phyloP scores from a whole-genome alignment of 2,113 vertebrate genomes.

The Pteruthius melanotis region DNA sequence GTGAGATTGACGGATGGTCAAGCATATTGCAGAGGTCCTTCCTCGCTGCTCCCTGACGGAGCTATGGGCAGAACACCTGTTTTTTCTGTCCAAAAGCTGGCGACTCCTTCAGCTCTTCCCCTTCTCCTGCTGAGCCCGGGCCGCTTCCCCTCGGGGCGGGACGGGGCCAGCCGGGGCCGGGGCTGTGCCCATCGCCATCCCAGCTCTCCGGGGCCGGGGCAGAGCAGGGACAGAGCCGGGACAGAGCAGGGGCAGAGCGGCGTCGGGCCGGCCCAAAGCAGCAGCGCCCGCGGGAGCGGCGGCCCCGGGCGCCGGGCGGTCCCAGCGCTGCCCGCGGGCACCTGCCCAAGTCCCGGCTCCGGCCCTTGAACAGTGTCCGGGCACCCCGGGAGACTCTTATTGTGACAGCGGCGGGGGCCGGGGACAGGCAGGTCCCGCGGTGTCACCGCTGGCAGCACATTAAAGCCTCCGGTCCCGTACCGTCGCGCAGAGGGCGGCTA shows the following conservation, averaged over 20 bases:
- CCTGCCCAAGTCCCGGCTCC: not conserved
- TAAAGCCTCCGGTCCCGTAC: conserved; percentile 54
- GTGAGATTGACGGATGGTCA: not conserved
- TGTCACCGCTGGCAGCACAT: conserved; percentile 72
- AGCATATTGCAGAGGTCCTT: fast-evolving
- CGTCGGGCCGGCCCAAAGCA: too few relatives aligned
- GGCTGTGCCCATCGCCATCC: not conserved
- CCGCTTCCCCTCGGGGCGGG: too few relatives aligned
- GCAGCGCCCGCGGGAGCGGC: not conserved
- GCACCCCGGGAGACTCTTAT: conserved; percentile 69
- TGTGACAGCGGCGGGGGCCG: conserved; percentile 64
- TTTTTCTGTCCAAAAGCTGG: fast-evolving
- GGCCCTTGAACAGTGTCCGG: not conserved
- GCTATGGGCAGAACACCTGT: fast-evolving
- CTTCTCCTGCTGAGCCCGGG: not conserved
- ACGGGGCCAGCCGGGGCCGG: too few relatives aligned
- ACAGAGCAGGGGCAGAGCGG: too few relatives aligned
- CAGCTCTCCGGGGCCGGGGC: not conserved
- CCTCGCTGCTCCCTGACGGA: not conserved
- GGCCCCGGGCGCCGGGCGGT: not conserved
- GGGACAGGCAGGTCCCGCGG: conserved; percentile 45
- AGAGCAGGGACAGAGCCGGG: not conserved
- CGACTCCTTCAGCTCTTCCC: fast-evolving
- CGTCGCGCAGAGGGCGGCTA: conserved; percentile 51
- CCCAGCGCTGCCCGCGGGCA: not conserved